Evolutionary conservation across 2,797 vertebrate genomes (phyloP), one percentile per base, ranked within the genome.

Genomic region (Myripristis murdjan): DNA sequence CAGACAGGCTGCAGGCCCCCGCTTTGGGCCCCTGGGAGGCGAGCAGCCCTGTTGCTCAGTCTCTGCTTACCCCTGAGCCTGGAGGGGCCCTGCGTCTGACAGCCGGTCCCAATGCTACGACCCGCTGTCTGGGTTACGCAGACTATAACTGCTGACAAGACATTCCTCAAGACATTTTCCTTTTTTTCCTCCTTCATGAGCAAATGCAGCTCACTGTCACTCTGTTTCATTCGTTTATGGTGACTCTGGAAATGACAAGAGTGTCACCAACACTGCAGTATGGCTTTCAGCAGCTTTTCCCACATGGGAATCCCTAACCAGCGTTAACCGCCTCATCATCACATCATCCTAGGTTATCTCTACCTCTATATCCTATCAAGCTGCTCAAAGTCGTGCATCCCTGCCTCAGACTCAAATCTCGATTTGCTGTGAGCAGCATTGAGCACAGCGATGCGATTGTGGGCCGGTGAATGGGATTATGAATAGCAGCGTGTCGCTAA

Each of bases 21-120:
- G 23, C 57, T 63, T 7, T 7, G 0, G 63, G 75, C 60, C 62
- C 63, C 62, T 22, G 11, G 44, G 59, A 63, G 61, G 48, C 37
- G 76, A 54, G 41, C 44, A 35, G 64, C 31, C 67, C 60, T 77
- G 67, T 75, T 66, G 48, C 47, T 68, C 62, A 75, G 58, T 58
- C 62, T 62, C 82, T 70, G 56, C 71, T 72, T 60, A 18, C 47
- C 55, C 47, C 0, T n/a, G 10, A 58, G 67, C 81, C 86, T 62
- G 47, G 28, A 51, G 75, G 79, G 82, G 68, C 64, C 68, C 79
- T 57, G 26, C 0, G 52, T 73, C 79, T 85, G 87, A 91, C 89
- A 91, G 86, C 74, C 24, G 49, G 69, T 88, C 87, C 87, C 89
- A 79, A 52, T 0, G 49, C 89, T 70, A 61, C 72, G 86, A 80